Base-by-base conservation (phyloP, 1,140 invertebrate species). In the Diuraphis noxia region DNA sequence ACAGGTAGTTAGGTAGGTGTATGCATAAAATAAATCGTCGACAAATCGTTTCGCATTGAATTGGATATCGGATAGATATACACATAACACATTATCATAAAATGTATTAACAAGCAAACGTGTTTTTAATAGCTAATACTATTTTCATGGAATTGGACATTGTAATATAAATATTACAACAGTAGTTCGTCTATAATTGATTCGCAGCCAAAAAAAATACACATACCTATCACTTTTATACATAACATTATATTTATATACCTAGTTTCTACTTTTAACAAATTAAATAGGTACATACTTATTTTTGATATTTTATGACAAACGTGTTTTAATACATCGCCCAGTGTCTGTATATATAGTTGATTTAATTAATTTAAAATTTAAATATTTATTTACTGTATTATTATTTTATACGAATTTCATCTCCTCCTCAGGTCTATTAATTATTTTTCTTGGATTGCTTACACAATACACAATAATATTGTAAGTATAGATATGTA, bases 51-150 rank as follows among this genome's bases (percentile, higher is more conserved):
- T 88, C 36, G 86, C 49, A 7, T 40, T 19, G 30, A n/a, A n/a
- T 43, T 34, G 17, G 82, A 85, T 43, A 40, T 88, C n/a, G 56
- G 56, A 72, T 72, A 72, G 56, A n/a, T 52, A n/a, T n/a, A n/a
- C n/a, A 23, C 30, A 19, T 63, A 72, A 17, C 56, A 72, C 56
- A 88, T 63, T 63, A 88, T 88, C 49, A 30, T 88, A 40, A 88
- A 88, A 63, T 34, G 49, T 88, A 88, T 88, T 88, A 86, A 86
- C 85, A 38, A 88, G 86, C 52, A 56, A 88, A 88, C 86, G 86
- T 88, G 52, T 88, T 88, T 88, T 63, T 88, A 88, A 88, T 63
- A 63, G 86, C 49, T 88, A 49, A 19, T 7, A 40, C 25, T 52
- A 52, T 88, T 88, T 88, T 88, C 52, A 56, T 87, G 36, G 21